A percentile compares a stretch with the other conserved stretches of the same genome.
Conservation (phyloP, 2,113 vertebrate species). For the Barbus barbus region DNA sequence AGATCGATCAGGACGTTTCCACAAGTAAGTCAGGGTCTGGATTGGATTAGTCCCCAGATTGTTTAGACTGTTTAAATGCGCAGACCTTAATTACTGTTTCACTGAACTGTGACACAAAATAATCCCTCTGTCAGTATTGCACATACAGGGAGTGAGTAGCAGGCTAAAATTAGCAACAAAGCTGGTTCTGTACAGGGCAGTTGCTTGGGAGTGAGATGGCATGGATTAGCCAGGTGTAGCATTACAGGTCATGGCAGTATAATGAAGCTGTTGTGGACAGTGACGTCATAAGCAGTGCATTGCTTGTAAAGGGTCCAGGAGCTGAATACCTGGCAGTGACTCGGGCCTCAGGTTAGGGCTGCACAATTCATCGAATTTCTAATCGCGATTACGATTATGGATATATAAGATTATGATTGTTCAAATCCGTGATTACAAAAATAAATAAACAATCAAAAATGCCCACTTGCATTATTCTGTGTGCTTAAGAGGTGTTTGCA, state of each 20-base stretch:
- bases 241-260: constrained; percentile 34
- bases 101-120: constrained; percentile 11
- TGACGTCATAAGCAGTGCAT: constrained; percentile 21
- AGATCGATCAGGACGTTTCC: constrained; percentile 89
- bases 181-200: constrained; percentile 28
- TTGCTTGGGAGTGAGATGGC: constrained; percentile 34
- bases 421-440: no score
- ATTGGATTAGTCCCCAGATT: neutral
- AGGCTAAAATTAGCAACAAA: constrained; percentile 52
- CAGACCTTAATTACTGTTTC: neutral
- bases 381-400: no score
- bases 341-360: no score
- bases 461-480: no score
- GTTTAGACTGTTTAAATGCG: neutral
- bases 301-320: constrained; percentile 7
- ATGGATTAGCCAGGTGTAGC: constrained; percentile 42
- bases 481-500: no score
- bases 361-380: no score
- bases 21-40: constrained; percentile 83
- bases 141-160: neutral
- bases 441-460: no score
- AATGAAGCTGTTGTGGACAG: constrained; percentile 45
- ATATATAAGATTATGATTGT: no score
- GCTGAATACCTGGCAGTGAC: constrained; percentile 33
- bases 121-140: neutral